Base-by-base conservation (phyloP, 2,113 vertebrate genomes). In the Caranx ignobilis region DNA sequence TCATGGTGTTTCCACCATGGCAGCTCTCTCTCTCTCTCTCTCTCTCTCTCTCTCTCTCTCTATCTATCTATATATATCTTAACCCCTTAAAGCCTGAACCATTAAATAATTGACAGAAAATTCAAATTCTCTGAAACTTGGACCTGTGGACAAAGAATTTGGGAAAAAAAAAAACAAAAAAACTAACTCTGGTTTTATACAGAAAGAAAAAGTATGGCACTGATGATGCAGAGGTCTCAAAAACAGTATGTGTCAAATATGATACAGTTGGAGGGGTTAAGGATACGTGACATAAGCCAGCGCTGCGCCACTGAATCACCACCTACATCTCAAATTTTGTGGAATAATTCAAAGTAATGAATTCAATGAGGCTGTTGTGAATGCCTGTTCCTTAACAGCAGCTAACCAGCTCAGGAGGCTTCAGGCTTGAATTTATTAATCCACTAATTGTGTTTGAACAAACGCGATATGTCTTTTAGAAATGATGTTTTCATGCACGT, bases 231-330 rank as follows among this genome's bases (percentile, higher is more conserved):
- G 26, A 1, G 26, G 26, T 26, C 26, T 26, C 26, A 26, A 26
- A 26, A 26, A 54, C 21, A 15, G 26, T 26, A 26, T 26, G 26
- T 26, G 26, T 26, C 26, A 26, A 26, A 26, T 26, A 26, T 26
- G 26, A 26, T 26, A 26, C 26, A 2, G 26, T 26, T 26, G 26
- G 26, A 26, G 26, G 26, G 26, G 26, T 26, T 6, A 2, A 34
- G 11, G 62, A 84, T 68, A 50, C 6, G 35, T 45, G 43, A 68
- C 59, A 83, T 71, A 10, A 61, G 26, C 19, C 6, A 34, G 31
- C 35, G 55, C 54, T 16, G n/a, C 41, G 48, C 66, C 35, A 63
- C 62, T n/a, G 31, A 68, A 77, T 64, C 81, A 59, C 57, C 62
- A n/a, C 39, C 59, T 55, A 18, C 50, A 62, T 59, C 64, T 64